Evolutionary conservation across 2,797 vertebrate genomes (phyloP), one percentile per base, ranked within the genome.

Genomic region (Xenentodon cancila): DNA sequence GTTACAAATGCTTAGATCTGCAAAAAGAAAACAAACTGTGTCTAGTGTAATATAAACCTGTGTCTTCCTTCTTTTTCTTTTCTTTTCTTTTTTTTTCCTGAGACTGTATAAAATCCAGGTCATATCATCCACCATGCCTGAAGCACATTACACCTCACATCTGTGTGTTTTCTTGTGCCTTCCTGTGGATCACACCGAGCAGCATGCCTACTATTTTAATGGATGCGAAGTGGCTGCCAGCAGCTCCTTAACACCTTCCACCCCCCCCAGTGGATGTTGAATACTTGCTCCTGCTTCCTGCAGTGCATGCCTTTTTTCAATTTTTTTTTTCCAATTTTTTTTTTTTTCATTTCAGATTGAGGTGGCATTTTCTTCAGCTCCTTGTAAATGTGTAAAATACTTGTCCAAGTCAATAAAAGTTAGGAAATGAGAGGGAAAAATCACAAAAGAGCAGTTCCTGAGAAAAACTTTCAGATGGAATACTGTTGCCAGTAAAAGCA

Each of bases 211-310:
- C 75, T 71, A 65, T 81, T 70, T 74, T 78, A 77, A 78, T 81
- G 76, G 73, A 78, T 53, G 54, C 68, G 64, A 84, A 73, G 66
- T 48, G 63, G 68, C 67, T 81, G 70, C 77, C 81, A 82, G 68
- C 75, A 75, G 63, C 71, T 82, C 60, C 64, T 78, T 73, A 67
- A 69, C 79, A 68, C 75, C 62, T 79, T 77, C 56, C 53, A 47
- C 68, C 49, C 61, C 49, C 61, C 43, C 54, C 30, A 63, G 46
- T 58, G 66, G 61, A 68, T 46, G 53, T 17, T 68, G 59, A 71
- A 75, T 46, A 43, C 69, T 45, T 55, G 20, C 50, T 25, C 43
- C 54, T 32, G 72, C 72, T 66, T 71, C 68, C 58, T 45, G 53
- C 50, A 60, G 60, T 40, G n/a, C 60, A 18, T 20, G 47, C 34